Base-by-base conservation (phyloP, 2,888 invertebrate species). In the Limnephilus auricula region DNA sequence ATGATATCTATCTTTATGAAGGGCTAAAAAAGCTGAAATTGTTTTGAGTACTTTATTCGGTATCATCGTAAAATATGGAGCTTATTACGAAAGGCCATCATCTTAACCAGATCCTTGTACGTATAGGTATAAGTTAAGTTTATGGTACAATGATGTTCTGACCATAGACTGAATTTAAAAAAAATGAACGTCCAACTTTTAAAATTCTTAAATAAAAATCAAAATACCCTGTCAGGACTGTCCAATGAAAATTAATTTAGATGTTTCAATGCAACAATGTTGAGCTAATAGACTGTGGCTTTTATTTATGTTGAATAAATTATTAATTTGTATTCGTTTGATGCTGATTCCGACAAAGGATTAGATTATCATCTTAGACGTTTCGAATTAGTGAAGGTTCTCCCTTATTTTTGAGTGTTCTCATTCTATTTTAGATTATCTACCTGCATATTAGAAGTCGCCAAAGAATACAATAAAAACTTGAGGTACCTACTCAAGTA, bases 181-280 rank as follows among this genome's bases (percentile, higher is more conserved):
- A 65, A 65, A 50, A 50, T 50, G 4, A 9, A n/a, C 65, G n/a
- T 25, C 65, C 25, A 65, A 65, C 9, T 25, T 25, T 65, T 9
- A 65, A 65, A 65, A 25, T 65, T n/a, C 9, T n/a, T 65, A n/a
- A 65, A 65, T 50, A 50, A 65, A 65, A 6, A n/a, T 65, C 25
- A 25, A n/a, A 25, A n/a, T 30, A 37, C 45, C 85, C n/a, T 82
- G 9, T 85, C 85, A 13, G 4, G 65, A 25, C 34, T 31, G 78
- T 87, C 65, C 13, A 4, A 87, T 25, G 18, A 34, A 32, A 34
- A 89, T 78, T 92, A 92, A 92, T 92, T 92, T 92, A 92, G 92
- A 92, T 91, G 92, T 92, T 92, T 91, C 87, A 91, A 92, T 85
- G 79, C 92, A 91, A 92, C 92, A 92, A 85, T 92, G 92, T 92